phyloP scores from a whole-genome alignment of 2,888 invertebrate species.

The Ophion ellenae region DNA sequence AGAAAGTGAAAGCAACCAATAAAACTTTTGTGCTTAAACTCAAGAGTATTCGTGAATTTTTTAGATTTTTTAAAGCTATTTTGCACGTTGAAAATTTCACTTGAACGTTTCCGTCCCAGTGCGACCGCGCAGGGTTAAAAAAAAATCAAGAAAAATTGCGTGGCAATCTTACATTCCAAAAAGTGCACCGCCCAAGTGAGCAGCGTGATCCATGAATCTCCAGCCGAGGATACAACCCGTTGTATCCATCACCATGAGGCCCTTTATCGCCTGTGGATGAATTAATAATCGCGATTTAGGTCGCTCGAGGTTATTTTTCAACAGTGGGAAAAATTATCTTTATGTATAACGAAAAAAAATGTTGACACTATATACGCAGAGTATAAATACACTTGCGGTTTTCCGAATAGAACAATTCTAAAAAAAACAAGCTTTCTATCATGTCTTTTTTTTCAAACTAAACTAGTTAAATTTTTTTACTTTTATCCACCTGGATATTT shows the following conservation, averaged over 20 bases:
- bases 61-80: too few species aligned
- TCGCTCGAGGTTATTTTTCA: neutral
- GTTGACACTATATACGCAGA: neutral
- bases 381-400: neutral
- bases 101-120: too few species aligned
- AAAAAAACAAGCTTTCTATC: neutral
- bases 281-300: conserved; percentile 44
- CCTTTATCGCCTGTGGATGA: conserved; percentile 91
- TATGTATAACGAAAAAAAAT: too few species aligned
- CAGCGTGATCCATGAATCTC: conserved; percentile 98
- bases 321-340: neutral
- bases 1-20: too few species aligned
- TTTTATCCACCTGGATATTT: neutral
- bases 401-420: neutral
- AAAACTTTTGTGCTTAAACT: too few species aligned
- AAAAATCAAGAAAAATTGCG: conserved; percentile 35
- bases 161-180: conserved; percentile 93
- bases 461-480: neutral
- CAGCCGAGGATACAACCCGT: conserved; percentile 94
- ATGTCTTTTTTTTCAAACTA: neutral
- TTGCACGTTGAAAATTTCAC: too few species aligned
- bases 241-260: conserved; percentile 92
- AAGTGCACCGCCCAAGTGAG: conserved; percentile 97
- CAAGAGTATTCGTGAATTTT: too few species aligned
- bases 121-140: too few species aligned